Base-by-base conservation (phyloP, 2,888 invertebrate species). In the Agonopterix subpropinquella region DNA sequence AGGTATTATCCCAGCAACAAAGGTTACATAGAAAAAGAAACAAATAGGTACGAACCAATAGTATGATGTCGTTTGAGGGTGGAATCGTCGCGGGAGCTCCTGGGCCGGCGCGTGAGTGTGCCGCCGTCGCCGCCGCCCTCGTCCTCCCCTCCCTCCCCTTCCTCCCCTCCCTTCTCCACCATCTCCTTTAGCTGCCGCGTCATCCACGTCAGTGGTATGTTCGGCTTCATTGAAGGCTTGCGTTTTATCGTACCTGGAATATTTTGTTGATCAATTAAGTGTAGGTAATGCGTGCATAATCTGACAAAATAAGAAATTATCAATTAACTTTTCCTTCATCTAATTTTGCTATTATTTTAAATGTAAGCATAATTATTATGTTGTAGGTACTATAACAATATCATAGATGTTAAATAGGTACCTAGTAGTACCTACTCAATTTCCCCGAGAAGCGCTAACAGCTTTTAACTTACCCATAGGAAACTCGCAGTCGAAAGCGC, bases 201-300 rank as follows among this genome's bases (percentile, higher is more conserved):
- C 83, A 96, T 97, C 71, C 95, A 95, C 2, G 97, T 97, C 55
- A 97, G 77, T 0, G 97, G 97, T 45, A 97, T 91, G 79, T 96
- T 96, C 7, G 97, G 96, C 75, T 95, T 95, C 93, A 96, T 95
- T 11, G 96, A 95, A 0, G 97, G 97, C 73, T 97, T 97, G 44
- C 97, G 91, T 74, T 97, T 97, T 53, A 97, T 97, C 36, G 97
- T 97, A 36, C 95, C 95, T 80, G 63, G 0, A 67, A 59, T 44
- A 28, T 8, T 15, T 39, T 39, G 2, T 39, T 39, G 10, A n/a
- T n/a, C 1, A 39, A 39, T 39, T 39, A 37, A 10, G 4, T 37
- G 1, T 37, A 18, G 3, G 1, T 15, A 15, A n/a, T n/a, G n/a
- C n/a, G n/a, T n/a, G n/a, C n/a, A n/a, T n/a, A n/a, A n/a, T n/a